These are phyloP conservation scores for Anas platyrhynchos DNA, from an alignment of 2,113 vertebrate genomes.

Conservation along the genomic window DNA sequence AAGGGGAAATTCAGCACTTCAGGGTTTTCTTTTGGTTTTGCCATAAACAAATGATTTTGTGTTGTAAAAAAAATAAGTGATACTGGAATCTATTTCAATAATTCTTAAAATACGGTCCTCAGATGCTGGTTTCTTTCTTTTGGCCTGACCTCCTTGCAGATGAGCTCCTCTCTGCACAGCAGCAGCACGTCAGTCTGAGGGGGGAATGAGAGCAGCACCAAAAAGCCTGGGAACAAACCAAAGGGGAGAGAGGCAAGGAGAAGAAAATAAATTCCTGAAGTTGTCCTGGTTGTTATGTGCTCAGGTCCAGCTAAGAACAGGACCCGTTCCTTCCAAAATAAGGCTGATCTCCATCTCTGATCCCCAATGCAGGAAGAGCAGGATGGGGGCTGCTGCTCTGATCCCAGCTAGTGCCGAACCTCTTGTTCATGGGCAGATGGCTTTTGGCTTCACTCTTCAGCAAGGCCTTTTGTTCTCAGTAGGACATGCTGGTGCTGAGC, in stretches of 20 bases:
- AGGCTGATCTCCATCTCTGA: neutral
- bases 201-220: neutral
- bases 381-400: neutral
- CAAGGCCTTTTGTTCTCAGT: neutral
- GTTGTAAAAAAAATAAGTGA: neutral
- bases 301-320: neutral
- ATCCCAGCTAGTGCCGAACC: neutral
- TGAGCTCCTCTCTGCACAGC: neutral
- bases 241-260: neutral
- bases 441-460: neutral
- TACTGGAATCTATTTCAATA: neutral
- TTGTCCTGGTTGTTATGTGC: neutral
- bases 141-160: neutral
- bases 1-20: neutral
- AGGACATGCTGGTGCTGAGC: neutral
- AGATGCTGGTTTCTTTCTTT: neutral
- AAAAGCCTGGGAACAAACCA: neutral
- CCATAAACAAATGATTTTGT: neutral
- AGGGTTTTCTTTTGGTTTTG: slow-evolving; percentile 8
- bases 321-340: neutral
- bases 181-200: neutral
- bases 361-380: too few species aligned
- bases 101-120: neutral
- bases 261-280: neutral
- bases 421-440: neutral